Evolutionary conservation across 2,888 invertebrate genomes (phyloP).

Genomic region (Sericinus montela): DNA sequence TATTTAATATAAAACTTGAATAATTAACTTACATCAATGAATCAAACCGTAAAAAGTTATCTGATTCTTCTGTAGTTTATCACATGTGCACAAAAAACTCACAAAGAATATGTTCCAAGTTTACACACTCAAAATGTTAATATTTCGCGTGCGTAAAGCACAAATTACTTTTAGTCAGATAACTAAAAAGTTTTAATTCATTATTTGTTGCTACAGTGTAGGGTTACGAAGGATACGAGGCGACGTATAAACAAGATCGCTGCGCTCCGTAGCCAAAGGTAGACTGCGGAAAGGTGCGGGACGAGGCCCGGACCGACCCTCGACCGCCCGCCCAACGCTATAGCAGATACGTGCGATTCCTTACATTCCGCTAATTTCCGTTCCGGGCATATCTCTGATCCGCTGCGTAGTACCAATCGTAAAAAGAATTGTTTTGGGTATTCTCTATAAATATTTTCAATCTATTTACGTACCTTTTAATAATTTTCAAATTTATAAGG

Average conservation of each 20-base stretch:
- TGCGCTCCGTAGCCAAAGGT: constrained; percentile 28
- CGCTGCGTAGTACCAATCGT: not conserved
- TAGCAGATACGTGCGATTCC: constrained; percentile 35
- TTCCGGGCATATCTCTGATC: constrained; percentile 21
- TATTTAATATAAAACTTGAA: too few species aligned
- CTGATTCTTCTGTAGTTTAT: constrained; percentile 25
- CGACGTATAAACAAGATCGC: constrained; percentile 20
- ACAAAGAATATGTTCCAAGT: constrained; percentile 19
- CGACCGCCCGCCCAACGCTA: constrained; percentile 47
- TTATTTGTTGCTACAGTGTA: constrained; percentile 25
- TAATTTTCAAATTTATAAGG: too few species aligned
- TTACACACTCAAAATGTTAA: not conserved
- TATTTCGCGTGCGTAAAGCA: not conserved
- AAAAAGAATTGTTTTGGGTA: too few species aligned
- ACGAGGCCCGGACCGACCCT: constrained; percentile 32
- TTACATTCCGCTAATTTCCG: constrained; percentile 37
- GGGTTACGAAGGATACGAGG: constrained; percentile 27
- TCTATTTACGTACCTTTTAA: too few species aligned
- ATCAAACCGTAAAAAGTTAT: constrained; percentile 21
- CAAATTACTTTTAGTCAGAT: constrained; percentile 1
- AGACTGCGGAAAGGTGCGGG: constrained; percentile 51
- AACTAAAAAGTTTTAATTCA: constrained; percentile 31
- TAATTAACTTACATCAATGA: constrained; percentile 29
- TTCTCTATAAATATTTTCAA: too few species aligned
- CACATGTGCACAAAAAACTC: constrained; percentile 12